phyloP scores from a whole-genome alignment of 2,797 vertebrate species.

The Chiloscyllium punctatum region DNA sequence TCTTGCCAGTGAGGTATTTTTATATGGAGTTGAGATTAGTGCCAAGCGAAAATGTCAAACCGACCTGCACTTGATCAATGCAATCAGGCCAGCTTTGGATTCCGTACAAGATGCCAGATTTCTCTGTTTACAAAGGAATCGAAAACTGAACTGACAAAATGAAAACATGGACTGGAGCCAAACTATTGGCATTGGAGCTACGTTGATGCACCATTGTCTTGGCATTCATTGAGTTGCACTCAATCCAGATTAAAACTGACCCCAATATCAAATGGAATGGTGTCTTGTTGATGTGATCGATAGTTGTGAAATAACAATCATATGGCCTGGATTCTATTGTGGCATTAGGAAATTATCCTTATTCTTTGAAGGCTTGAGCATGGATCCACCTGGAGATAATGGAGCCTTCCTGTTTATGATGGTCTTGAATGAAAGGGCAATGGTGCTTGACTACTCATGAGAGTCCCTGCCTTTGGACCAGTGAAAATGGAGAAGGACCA shows the following conservation, averaged over 20 bases:
- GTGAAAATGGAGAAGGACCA: too few species aligned
- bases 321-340: not conserved
- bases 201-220: not conserved
- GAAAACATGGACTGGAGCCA: not conserved
- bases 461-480: too few species aligned
- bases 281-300: not conserved
- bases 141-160: slow-evolving; percentile 28
- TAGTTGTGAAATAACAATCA: not conserved
- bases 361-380: not conserved
- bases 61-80: slow-evolving; percentile 31
- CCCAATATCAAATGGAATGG: not conserved
- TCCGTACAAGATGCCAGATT: slow-evolving; percentile 30
- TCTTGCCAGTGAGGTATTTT: slow-evolving; percentile 37
- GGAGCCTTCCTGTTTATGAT: not conserved
- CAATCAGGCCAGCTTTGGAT: slow-evolving; percentile 30
- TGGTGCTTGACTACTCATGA: too few species aligned
- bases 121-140: slow-evolving; percentile 34
- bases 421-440: not conserved
- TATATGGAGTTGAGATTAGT: slow-evolving; percentile 11
- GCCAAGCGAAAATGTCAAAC: slow-evolving; percentile 36
- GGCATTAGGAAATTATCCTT: not conserved
- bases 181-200: not conserved
- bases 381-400: not conserved
- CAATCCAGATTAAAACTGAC: not conserved
- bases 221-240: not conserved